Evolutionary conservation across 2,888 invertebrate species (phyloP), one percentile per base, ranked within the genome.

Genomic region (Aelia acuminata): DNA sequence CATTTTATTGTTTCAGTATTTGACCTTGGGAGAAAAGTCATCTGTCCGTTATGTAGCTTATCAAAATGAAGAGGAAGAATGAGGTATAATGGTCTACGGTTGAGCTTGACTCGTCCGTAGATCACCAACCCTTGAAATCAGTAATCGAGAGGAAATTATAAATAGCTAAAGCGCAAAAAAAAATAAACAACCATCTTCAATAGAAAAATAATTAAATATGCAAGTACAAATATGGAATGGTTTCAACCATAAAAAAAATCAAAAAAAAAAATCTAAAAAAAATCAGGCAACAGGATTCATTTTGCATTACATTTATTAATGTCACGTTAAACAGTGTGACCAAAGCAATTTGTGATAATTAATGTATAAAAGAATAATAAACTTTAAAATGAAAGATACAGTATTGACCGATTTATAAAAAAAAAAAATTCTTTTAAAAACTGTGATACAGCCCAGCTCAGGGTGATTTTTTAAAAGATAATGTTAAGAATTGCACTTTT

Each of bases 31-130:
- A 90, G 98, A 98, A 91, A 97, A 98, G 91, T 96, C 98, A 87
- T 97, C 98, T 84, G 98, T 98, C 50, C 95, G 98, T 91, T 98
- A 98, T 93, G 98, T 98, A 88, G 98, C 97, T 92, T 98, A 98
- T 93, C 97, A 97, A 92, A 97, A 97, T 92, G 97, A 97, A 91
- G 97, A 97, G 91, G 97, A 96, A 90, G 95, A 96, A 92, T 95
- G 88, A 90, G 88, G 88, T 53, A 88, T 89, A 90, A 88, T 90
- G 89, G 89, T 90, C 89, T 90, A 88, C 88, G 89, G 89, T 87
- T 89, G 84, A 89, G 53, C 50, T 3, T 47, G 47, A 39, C 53
- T 57, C 47, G 1, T 13, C 85, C 88, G 88, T 86, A 88, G 75
- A 88, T 86, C 75, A 20, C 11, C 15, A 43, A 70, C 1, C 26